Percentiles rank a stretch among this genome's conserved stretches.
Evolutionary conservation across 2,113 vertebrate genomes (phyloP).

Genomic region (Antennarius striatus): DNA sequence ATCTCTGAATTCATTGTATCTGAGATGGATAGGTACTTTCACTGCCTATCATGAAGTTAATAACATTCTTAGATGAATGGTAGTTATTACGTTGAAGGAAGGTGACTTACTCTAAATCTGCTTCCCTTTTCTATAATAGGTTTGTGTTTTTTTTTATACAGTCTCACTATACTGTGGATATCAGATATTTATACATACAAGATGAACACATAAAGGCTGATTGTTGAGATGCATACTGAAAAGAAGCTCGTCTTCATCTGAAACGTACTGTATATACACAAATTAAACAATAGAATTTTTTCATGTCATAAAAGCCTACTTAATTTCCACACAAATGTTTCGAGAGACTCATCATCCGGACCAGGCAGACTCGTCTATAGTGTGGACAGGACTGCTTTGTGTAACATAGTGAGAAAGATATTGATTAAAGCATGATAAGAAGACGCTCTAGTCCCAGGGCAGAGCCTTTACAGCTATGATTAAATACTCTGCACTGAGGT

Average conservation of each 20-base stretch:
- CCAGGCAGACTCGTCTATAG: constrained; percentile 27
- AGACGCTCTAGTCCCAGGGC: constrained; percentile 72
- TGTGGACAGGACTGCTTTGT: constrained; percentile 66
- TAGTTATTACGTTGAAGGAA: constrained; percentile 73
- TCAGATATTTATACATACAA: constrained; percentile 14
- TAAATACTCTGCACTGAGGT: constrained; percentile 66
- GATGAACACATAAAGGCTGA: constrained; percentile 8
- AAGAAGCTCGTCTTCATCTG: constrained; percentile 3
- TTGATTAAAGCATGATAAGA: constrained; percentile 83
- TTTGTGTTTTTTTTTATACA: constrained; percentile 48
- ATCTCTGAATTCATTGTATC: constrained; percentile 72
- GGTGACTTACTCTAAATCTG: constrained; percentile 67
- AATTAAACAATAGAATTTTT: constrained; percentile 7
- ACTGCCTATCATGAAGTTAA: constrained; percentile 80
- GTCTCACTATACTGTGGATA: constrained; percentile 40
- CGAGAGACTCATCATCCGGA: constrained; percentile 32
- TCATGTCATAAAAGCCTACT: constrained; percentile 21
- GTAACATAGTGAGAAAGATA: constrained; percentile 74
- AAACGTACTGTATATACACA: not conserved
- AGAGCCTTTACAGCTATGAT: constrained; percentile 69
- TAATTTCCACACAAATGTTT: constrained; percentile 15
- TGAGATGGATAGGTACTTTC: constrained; percentile 76
- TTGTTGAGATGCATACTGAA: constrained; percentile 10
- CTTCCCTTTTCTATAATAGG: constrained; percentile 56
- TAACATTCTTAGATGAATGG: constrained; percentile 77